Percentiles rank a stretch among this genome's conserved stretches.
Conservation (phyloP, 2,113 vertebrate genomes). For the Dolichallabes microphthalmus region DNA sequence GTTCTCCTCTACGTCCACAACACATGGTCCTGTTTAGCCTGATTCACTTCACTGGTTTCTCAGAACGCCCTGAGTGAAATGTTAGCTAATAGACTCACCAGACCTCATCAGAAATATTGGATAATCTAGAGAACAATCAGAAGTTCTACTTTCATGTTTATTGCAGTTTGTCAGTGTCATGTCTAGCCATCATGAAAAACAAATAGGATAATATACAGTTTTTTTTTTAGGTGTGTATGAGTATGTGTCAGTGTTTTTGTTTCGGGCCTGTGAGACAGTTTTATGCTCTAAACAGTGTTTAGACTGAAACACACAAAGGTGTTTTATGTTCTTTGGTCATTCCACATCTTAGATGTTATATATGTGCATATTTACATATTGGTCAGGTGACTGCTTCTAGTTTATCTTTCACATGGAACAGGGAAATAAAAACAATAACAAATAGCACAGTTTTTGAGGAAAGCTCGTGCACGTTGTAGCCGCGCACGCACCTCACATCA, state of each 20-base stretch:
- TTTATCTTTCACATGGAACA: neutral
- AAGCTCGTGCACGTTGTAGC: too few species aligned
- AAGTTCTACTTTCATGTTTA: neutral
- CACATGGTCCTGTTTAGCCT: conserved; percentile 69
- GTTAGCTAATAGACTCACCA: neutral
- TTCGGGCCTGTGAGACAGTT: neutral
- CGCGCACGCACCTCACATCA: neutral
- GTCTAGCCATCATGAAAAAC: neutral
- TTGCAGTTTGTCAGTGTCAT: conserved; percentile 1
- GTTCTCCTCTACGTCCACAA: conserved; percentile 63
- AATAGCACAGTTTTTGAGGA: neutral
- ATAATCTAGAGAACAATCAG: neutral
- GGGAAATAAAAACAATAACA: neutral
- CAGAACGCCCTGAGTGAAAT: conserved; percentile 16
- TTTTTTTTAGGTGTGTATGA: neutral
- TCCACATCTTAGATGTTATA: neutral
- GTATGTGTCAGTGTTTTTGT: neutral
- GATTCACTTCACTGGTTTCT: conserved; percentile 58
- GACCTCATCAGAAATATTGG: neutral
- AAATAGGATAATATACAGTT: neutral
- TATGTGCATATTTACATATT: conserved; percentile 10
- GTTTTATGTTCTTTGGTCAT: neutral
- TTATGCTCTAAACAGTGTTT: neutral
- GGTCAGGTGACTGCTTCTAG: neutral
- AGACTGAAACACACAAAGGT: conserved; percentile 8